phyloP scores from a whole-genome alignment of 1,140 invertebrate species.

The Macrobrachium nipponense region DNA sequence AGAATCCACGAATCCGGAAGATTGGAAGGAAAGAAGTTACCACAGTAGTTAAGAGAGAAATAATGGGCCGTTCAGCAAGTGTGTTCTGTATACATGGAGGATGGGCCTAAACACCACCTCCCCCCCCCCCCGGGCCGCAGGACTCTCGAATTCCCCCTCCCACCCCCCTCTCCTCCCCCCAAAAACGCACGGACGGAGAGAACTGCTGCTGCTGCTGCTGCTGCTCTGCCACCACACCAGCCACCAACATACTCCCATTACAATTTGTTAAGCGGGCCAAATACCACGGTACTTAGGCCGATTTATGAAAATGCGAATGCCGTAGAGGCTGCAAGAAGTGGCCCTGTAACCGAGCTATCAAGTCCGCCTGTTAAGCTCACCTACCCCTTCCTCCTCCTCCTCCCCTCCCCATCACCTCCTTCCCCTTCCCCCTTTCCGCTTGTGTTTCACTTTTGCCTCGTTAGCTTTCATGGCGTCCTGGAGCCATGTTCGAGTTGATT shows the following conservation, averaged over 20 bases:
- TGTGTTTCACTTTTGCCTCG: constrained; percentile 16
- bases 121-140: no score
- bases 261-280: constrained; percentile 60
- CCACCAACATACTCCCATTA: constrained; percentile 48
- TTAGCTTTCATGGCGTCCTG: constrained; percentile 5
- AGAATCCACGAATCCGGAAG: no score
- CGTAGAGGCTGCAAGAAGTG: constrained; percentile 43
- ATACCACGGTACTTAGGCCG: constrained; percentile 51
- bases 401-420: background rate
- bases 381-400: background rate
- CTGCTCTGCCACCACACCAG: no score
- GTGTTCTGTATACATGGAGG: no score
- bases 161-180: no score
- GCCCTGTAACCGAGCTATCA: constrained; percentile 51
- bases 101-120: no score
- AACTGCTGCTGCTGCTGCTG: no score
- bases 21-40: no score
- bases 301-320: constrained; percentile 60
- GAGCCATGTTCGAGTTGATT: background rate
- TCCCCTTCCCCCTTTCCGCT: background rate
- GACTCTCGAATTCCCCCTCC: no score
- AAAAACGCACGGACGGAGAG: no score
- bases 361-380: constrained; percentile 14
- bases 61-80: no score
- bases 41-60: no score